A percentile compares a stretch with the other conserved stretches of the same genome.
phyloP scores from a whole-genome alignment of 1,140 invertebrate species.

The Drosophila pseudoobscura region DNA sequence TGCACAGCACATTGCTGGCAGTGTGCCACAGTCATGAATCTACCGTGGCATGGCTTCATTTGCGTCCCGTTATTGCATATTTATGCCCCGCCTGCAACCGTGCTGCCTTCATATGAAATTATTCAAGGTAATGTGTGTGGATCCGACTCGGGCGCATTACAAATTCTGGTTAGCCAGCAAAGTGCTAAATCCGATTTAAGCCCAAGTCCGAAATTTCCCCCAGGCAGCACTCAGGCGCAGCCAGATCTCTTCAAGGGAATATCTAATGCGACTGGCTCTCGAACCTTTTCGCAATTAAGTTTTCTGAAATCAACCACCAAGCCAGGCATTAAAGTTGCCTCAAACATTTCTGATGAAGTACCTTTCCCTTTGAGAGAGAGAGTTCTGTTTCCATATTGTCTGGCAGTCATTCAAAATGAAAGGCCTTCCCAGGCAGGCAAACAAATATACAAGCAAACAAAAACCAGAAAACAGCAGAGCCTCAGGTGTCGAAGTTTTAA shows the following conservation, averaged over 20 bases:
- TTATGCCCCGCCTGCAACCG: conserved; percentile 27
- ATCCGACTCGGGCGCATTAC: conserved; percentile 39
- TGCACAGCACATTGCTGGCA: conserved; percentile 1
- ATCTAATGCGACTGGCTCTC: conserved; percentile 43
- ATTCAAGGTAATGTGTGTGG: conserved; percentile 57
- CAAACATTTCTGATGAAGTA: conserved; percentile 41
- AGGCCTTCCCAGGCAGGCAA: background rate
- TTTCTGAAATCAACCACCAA: conserved; percentile 46
- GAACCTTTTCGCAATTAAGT: conserved; percentile 56
- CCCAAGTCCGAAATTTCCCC: conserved; percentile 23
- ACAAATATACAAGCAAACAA: background rate
- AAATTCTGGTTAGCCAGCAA: conserved; percentile 58
- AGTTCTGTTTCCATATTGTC: conserved; percentile 16
- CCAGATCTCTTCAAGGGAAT: conserved; percentile 45
- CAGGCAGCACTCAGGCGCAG: conserved; percentile 11
- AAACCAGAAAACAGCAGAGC: background rate
- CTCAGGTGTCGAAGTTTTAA: no score
- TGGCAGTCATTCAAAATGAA: conserved; percentile 2
- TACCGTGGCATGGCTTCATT: conserved; percentile 35
- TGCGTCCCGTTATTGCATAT: conserved; percentile 63
- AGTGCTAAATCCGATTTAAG: conserved; percentile 76
- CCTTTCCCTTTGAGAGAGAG: background rate
- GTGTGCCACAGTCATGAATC: conserved; percentile 31
- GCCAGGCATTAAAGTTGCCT: conserved; percentile 34
- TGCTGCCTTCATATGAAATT: conserved; percentile 48